Percentiles rank a stretch among this genome's conserved stretches.
phyloP scores from a whole-genome alignment of 2,797 vertebrate species.

The Rhabdophis nuchalis region DNA sequence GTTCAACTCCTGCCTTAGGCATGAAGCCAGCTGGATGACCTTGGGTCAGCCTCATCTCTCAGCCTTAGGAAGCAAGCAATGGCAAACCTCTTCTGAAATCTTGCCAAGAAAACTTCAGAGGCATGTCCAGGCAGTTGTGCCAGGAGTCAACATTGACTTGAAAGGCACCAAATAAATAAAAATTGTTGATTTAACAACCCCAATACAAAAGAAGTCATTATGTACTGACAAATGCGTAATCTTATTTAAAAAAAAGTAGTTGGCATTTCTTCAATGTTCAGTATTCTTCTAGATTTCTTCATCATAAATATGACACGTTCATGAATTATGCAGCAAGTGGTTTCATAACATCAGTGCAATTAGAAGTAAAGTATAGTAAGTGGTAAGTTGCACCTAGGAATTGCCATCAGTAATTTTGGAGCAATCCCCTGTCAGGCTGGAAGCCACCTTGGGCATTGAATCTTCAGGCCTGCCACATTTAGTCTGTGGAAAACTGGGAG shows the following conservation, averaged over 20 bases:
- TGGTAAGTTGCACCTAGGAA: background rate
- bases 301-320: background rate
- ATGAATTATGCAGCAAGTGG: background rate
- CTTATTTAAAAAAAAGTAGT: background rate
- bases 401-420: background rate
- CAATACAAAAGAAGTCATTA: background rate
- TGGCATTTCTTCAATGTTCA: background rate
- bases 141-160: background rate
- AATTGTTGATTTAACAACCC: background rate
- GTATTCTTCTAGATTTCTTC: background rate
- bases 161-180: background rate
- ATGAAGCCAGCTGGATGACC: background rate
- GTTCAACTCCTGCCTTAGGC: background rate
- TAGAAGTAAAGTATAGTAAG: background rate
- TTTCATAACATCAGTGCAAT: background rate
- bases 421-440: background rate
- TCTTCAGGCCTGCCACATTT: no score
- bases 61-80: background rate
- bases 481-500: no score
- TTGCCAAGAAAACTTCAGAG: background rate
- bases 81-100: background rate
- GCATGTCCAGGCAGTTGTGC: background rate
- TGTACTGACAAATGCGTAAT: no score
- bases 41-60: background rate
- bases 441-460: no score